Evolutionary conservation across 92 coral and sea anemone genomes (phyloP), one percentile per base, ranked within the genome.

Genomic region (Palythoa caribaeorum): DNA sequence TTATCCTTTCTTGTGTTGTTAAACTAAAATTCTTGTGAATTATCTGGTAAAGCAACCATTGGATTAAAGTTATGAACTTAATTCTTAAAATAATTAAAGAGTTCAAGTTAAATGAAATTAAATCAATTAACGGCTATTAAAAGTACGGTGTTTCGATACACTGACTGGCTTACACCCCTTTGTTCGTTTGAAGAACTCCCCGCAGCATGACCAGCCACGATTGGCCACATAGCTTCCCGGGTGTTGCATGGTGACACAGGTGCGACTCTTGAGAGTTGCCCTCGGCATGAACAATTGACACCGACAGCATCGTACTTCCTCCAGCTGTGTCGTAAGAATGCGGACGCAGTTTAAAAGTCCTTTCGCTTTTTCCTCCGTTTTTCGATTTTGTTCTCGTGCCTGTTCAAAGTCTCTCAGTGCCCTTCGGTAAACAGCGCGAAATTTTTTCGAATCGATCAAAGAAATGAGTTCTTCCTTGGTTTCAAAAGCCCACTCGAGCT

Each of bases 201-300:
- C 92, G 79, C 99, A 97, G 71, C 99, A 97, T 39, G 96, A 84
- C 99, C 99, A 97, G 12, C 99, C 99, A 55, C 89, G 86, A 75
- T 92, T 94, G 51, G 87, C 84, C 53, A 71, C 83, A 66, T 97
- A 97, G 59, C 91, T 88, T 65, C 99, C 99, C 63, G 93, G 87
- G 88, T 97, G 99, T 72, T 96, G 97, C 89, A 85, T 76, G 53
- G 91, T 94, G 8, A 97, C 94, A 50, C 99, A 97, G 14, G 99
- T 97, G 60, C 99, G 94, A 1, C 96, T 91, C 88, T 95, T 97
- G 71, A 95, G 74, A 8, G 99, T 98, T 10, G 94, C 99, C 9
- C 99, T 94, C 28, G 99, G 99, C 79, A 97, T 89, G 92, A 75
- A 94, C 89, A 91, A 60, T 53, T 90, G 95, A 69, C 99, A 97